Conservation (phyloP, 2,113 vertebrate species). For the Pyrgilauda ruficollis region DNA sequence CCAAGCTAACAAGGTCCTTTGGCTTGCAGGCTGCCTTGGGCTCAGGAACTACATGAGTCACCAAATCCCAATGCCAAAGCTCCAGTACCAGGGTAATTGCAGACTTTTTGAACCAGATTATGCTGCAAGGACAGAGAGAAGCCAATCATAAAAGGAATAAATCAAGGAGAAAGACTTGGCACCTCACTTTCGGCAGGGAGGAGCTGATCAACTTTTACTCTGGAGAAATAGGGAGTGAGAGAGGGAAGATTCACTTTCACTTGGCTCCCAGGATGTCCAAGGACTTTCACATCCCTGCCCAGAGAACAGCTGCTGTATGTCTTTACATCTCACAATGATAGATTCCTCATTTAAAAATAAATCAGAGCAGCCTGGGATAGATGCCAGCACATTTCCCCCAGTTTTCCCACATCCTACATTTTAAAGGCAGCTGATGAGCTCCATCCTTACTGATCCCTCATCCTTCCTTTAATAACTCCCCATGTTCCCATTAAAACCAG, state of each 20-base stretch:
- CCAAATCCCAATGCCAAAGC: background rate
- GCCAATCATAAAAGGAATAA: background rate
- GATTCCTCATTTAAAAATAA: constrained; percentile 64
- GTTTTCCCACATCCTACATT: constrained; percentile 61
- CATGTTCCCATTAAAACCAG: background rate
- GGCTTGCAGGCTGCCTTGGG: background rate
- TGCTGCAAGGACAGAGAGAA: background rate
- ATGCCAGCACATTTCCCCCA: constrained; percentile 53
- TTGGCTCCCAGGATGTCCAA: constrained; percentile 26
- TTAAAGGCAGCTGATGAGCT: constrained; percentile 53
- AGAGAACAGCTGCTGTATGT: constrained; percentile 44
- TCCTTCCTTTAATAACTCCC: constrained; percentile 47
- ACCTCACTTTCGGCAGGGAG: background rate
- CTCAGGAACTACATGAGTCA: background rate
- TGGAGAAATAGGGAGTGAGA: background rate
- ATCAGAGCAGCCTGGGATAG: constrained; percentile 38
- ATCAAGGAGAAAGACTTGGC: background rate
- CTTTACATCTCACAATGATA: constrained; percentile 57
- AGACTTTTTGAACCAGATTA: background rate
- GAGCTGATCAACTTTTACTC: background rate
- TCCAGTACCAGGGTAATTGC: background rate
- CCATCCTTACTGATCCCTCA: constrained; percentile 21
- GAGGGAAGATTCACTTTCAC: background rate
- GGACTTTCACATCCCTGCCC: constrained; percentile 34
- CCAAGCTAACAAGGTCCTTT: background rate